Conservation (phyloP, 2,888 invertebrate genomes). For the Anarsia innoxiella region DNA sequence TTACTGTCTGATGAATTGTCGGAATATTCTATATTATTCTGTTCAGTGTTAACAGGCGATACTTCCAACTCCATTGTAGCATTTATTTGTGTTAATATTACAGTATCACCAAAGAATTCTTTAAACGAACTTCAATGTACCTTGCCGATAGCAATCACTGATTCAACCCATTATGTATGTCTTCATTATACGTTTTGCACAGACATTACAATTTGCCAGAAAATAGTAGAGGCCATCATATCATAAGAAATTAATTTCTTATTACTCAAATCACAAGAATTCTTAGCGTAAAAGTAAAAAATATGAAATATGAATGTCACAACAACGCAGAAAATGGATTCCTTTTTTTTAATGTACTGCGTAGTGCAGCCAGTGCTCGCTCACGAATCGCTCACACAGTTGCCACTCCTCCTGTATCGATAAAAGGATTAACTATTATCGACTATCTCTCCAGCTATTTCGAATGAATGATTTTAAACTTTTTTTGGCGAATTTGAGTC, state of each 20-base stretch:
- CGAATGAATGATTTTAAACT: too few relatives aligned
- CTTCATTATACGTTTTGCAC: too few relatives aligned
- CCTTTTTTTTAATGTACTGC: too few relatives aligned
- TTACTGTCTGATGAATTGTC: conserved; percentile 57
- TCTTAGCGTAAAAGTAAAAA: conserved; percentile 37
- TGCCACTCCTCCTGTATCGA: too few relatives aligned
- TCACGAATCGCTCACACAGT: too few relatives aligned
- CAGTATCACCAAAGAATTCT: conserved; percentile 26
- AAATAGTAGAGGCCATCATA: too few relatives aligned
- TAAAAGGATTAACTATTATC: too few relatives aligned
- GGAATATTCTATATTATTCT: conserved; percentile 55
- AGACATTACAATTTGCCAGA: too few relatives aligned
- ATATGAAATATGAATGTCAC: conserved; percentile 69
- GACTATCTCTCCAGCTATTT: too few relatives aligned
- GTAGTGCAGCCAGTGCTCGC: too few relatives aligned
- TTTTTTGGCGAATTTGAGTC: too few relatives aligned
- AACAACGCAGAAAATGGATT: conserved; percentile 74
- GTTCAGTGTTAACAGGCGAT: conserved; percentile 41
- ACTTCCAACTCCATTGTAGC: conserved; percentile 61
- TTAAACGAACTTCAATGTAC: conserved; percentile 34
- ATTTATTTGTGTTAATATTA: conserved; percentile 7
- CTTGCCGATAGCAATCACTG: conserved; percentile 59
- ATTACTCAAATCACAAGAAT: not conserved
- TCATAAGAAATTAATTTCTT: too few relatives aligned
- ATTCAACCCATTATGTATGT: conserved; percentile 66